A percentile compares a stretch with the other conserved stretches of the same genome.
These are phyloP conservation scores for Polypterus senegalus DNA, from an alignment of 2,113 vertebrate species.

Conservation along the genomic window DNA sequence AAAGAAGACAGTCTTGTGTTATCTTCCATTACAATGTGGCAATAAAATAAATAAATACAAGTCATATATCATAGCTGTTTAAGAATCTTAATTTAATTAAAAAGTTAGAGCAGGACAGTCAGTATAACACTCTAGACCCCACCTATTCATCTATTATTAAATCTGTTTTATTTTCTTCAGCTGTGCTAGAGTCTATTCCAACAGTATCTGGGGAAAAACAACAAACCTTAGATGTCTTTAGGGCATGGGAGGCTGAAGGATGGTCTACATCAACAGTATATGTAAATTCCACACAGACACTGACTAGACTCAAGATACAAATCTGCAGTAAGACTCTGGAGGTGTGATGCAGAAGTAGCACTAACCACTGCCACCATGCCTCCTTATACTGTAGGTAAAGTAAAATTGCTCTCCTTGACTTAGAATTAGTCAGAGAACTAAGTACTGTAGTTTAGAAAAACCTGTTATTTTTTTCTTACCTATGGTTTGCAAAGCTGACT, in stretches of 20 bases:
- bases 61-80: neutral
- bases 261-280: no score
- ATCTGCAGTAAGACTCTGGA: neutral
- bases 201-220: no score
- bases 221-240: no score
- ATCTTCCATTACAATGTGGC: no score
- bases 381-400: neutral
- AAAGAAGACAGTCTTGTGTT: no score
- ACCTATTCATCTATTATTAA: no score
- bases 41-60: neutral
- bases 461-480: neutral
- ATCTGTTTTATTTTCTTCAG: no score
- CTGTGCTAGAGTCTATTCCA: no score
- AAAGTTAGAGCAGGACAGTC: no score
- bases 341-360: neutral
- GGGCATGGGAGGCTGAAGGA: no score
- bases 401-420: neutral
- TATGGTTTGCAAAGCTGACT: neutral
- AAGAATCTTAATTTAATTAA: neutral
- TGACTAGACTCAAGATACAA: neutral
- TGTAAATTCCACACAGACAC: slow-evolving; percentile 7
- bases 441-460: neutral
- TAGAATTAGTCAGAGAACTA: neutral
- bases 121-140: no score
- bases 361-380: neutral